Base-by-base conservation (phyloP, 2,888 invertebrate species). In the Agriopis leucophaearia region DNA sequence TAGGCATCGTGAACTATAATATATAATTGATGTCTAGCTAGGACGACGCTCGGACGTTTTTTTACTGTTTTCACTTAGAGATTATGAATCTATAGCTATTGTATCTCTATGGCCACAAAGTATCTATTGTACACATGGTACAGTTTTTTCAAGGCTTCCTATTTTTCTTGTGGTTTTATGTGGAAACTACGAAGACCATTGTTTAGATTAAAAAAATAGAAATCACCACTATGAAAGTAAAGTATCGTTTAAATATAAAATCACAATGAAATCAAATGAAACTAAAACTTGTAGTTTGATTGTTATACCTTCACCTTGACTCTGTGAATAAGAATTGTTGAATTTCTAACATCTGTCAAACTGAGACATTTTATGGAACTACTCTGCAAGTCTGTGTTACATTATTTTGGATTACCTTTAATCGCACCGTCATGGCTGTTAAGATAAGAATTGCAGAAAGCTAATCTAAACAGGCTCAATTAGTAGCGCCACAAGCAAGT, bases 221-320 rank as follows among this genome's bases (percentile, higher is more conserved):
- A 40, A 48, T 54, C 47, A 54, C 42, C 13, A 35, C 10, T 57
- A 51, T 9, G 27, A 50, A 57, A 57, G 8, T 51, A 44, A 56
- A 63, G 36, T 62, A 52, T 62, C 27, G 82, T 85, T 85, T 85
- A 82, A 84, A 83, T 83, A 76, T 86, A 84, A 87, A 87, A 85
- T 86, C 86, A 86, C 85, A 83, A 57, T 82, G 84, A 88, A 86
- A 83, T 79, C 73, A 40, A 54, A 60, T 56, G 40, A 56, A 66
- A 51, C 16, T 42, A 62, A 42, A 52, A 38, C 8, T n/a, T 61
- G 61, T 61, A 66, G 61, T 45, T 45, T 51, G 50, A 38, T 38
- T 35, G 12, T 35, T 55, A 52, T 40, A 48, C 40, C 50, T 59
- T 40, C 40, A 42, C 38, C 45, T 45, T 44, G 18, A 44, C 27